Conservation (phyloP, 2,888 invertebrate species). For the Zelleria hepariella region DNA sequence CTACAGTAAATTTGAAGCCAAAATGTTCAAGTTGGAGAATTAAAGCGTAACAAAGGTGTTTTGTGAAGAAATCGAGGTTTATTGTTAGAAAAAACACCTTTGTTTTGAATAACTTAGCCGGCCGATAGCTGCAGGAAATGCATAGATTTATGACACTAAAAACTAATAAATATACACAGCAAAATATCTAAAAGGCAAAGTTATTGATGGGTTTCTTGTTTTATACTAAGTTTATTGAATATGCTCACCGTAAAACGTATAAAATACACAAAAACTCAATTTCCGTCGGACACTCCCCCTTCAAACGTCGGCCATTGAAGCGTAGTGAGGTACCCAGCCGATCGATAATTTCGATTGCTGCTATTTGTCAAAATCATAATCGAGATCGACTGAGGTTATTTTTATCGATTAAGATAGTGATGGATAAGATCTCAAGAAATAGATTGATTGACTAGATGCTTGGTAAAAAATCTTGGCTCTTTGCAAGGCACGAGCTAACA, state of each 20-base stretch:
- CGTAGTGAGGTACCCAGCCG: constrained; percentile 42
- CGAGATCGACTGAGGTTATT: no score
- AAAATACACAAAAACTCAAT: constrained; percentile 45
- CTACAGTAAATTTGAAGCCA: not conserved
- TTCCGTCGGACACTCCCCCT: constrained; percentile 67
- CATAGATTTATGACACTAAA: not conserved
- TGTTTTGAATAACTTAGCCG: constrained; percentile 66
- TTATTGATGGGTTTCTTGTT: not conserved
- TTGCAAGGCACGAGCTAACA: no score
- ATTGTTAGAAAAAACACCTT: constrained; percentile 35
- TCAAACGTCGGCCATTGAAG: constrained; percentile 68
- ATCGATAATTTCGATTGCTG: constrained; percentile 35
- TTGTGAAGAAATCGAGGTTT: not conserved
- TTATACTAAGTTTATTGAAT: not conserved
- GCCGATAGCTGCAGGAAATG: constrained; percentile 54
- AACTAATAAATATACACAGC: no score
- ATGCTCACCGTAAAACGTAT: constrained; percentile 21
- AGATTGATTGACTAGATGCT: no score
- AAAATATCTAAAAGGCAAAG: not conserved
- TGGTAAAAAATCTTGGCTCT: no score
- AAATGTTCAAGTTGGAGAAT: not conserved
- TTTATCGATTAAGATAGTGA: constrained; percentile 12
- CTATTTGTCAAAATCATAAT: not conserved
- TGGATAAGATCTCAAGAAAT: not conserved
- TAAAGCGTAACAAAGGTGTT: not conserved